Base-by-base conservation (phyloP, 1,140 invertebrate genomes). In the Drosophila tristis region DNA sequence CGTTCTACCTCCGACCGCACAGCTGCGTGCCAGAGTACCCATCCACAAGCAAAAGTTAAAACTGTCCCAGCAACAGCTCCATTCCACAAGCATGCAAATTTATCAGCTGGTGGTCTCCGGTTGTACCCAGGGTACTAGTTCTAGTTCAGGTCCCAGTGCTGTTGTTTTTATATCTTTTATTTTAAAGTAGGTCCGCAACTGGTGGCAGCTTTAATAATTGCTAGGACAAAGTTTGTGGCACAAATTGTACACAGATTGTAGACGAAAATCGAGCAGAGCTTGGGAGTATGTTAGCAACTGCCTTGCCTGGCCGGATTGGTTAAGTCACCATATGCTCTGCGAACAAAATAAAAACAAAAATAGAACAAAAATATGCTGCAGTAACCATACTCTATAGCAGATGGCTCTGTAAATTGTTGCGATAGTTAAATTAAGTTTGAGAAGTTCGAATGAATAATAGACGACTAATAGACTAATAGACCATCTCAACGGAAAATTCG, bases 141-240 rank as follows among this genome's bases (percentile, higher is more conserved):
- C 5, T n/a, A 35, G 13, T n/a, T n/a, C 57, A 20, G 20, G 25
- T 43, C 20, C 16, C 55, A 43, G 43, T 43, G 48, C 53, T 73
- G 42, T 26, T n/a, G n/a, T 35, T 25, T 26, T 47, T 43, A 44
- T 15, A 42, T 35, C 39, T 47, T 23, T 23, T 68, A 16, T 77
- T 77, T 16, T n/a, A n/a, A n/a, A n/a, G n/a, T n/a, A n/a, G n/a
- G n/a, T n/a, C n/a, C n/a, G n/a, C n/a, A n/a, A n/a, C n/a, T n/a
- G n/a, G n/a, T n/a, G n/a, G n/a, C n/a, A n/a, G n/a, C n/a, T n/a
- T n/a, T n/a, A n/a, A n/a, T n/a, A n/a, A n/a, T n/a, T n/a, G n/a
- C n/a, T n/a, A 59, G 77, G 65, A 68, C 81, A 74, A 80, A 85
- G 63, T 85, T 85, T 80, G 63, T 62, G 23, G 48, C 57, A n/a